Percentiles rank a stretch among this genome's conserved stretches.
phyloP scores from a whole-genome alignment of 92 coral and sea anemone species.

The Actinostola sp. region DNA sequence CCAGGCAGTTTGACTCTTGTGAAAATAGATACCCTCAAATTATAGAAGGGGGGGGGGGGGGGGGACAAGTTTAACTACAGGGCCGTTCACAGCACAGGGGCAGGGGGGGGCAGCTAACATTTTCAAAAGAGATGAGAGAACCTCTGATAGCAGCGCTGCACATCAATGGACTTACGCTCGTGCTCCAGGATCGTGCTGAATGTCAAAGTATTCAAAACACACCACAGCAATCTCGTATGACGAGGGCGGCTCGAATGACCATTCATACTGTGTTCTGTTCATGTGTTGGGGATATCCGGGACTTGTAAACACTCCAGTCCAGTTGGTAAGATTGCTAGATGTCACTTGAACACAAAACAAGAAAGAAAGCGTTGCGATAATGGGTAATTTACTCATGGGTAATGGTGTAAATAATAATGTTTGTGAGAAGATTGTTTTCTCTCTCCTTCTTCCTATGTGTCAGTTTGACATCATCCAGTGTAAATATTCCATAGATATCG shows the following conservation, averaged over 20 bases:
- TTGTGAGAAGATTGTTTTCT: neutral
- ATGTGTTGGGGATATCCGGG: conserved; percentile 16
- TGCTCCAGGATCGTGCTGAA: neutral
- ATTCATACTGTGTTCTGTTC: conserved; percentile 10
- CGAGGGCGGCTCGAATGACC: conserved; percentile 14
- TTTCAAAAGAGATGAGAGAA: no score
- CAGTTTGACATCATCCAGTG: no score
- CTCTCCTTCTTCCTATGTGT: no score
- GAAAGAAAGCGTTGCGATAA: neutral
- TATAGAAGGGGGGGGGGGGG: no score
- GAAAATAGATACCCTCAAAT: no score
- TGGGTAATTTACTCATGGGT: neutral
- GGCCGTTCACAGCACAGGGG: no score
- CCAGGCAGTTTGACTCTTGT: no score
- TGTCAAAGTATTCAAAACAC: conserved; percentile 1
- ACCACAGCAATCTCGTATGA: neutral
- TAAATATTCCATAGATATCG: no score
- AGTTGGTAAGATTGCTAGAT: neutral
- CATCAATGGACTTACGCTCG: no score
- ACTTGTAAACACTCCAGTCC: conserved; percentile 14
- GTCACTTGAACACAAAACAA: neutral
- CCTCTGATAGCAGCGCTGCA: no score
- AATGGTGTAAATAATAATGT: neutral
- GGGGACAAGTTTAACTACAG: no score
- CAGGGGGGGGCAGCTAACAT: no score